Base-by-base conservation (phyloP, 1,140 invertebrate genomes). In the Zaprionus inermis region DNA sequence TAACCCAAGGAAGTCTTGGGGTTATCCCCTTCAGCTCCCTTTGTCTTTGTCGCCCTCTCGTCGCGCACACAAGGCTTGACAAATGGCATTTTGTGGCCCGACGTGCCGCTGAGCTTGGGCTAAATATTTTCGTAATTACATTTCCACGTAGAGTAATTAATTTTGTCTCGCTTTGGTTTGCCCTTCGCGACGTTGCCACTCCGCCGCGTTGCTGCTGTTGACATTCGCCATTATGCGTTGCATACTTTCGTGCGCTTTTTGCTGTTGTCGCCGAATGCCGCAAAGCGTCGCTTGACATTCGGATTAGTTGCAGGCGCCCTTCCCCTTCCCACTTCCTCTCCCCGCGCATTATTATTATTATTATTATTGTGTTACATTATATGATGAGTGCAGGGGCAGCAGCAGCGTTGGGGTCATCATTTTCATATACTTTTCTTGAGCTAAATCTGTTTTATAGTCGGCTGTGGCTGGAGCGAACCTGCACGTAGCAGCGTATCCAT, bases 111-210 rank as follows among this genome's bases (percentile, higher is more conserved):
- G 76, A 79, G 83, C 76, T 83, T 72, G 70, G 83, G 72, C 84
- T 89, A 91, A 91, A 91, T 91, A 91, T 91, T 91, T 91, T 91
- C 90, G 86, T 91, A 91, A 91, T 91, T 91, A 91, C 90, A 91
- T 91, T 91, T 91, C 86, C 90, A 89, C 90, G 90, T 84, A 78
- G 86, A 91, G 90, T 91, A 91, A 91, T 91, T 91, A 91, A 91
- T 91, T 91, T 91, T 91, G 81, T 91, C 90, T 89, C 76, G 75
- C 78, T 78, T 76, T 89, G 73, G 66, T 76, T 74, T 24, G 59
- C 59, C 59, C 72, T 57, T 59, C 28, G 22, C 46, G 12, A 30
- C 52, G n/a, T 11, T 36, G 44, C 44, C 11, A 22, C 60, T 44
- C 46, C 38, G 41, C 41, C 24, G 34, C 24, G 28, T 55, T 24